These are phyloP conservation scores for Ligdia adustata DNA, from an alignment of 2,888 invertebrate species.

Conservation along the genomic window DNA sequence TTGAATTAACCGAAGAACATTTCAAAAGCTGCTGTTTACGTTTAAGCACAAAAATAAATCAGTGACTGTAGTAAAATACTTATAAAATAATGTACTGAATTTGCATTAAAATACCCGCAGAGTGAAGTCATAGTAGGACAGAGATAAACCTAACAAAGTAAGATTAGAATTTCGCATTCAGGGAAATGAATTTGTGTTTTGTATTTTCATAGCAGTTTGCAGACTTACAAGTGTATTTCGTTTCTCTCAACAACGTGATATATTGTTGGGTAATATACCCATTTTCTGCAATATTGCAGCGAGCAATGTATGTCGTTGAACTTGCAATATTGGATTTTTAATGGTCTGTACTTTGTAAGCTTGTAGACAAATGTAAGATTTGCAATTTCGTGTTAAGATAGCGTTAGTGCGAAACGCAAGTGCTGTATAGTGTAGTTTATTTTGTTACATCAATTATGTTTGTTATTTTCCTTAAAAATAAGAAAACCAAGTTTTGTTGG, in stretches of 20 bases:
- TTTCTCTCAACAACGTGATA: slow-evolving; percentile 28
- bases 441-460: too few species aligned
- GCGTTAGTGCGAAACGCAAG: slow-evolving; percentile 22
- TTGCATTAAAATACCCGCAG: slow-evolving; percentile 1
- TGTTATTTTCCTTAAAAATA: too few species aligned
- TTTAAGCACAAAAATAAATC: not conserved
- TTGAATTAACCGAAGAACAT: not conserved
- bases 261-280: slow-evolving; percentile 33
- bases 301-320: slow-evolving; percentile 35
- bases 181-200: slow-evolving; percentile 4
- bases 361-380: slow-evolving; percentile 23
- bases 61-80: not conserved
- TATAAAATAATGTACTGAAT: not conserved
- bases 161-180: slow-evolving; percentile 1
- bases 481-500: too few species aligned
- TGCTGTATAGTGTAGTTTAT: slow-evolving; percentile 14
- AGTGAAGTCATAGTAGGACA: not conserved
- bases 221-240: slow-evolving; percentile 16
- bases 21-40: not conserved
- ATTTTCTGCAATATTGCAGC: slow-evolving; percentile 29
- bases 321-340: slow-evolving; percentile 32
- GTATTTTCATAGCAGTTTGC: slow-evolving; percentile 2
- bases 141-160: not conserved
- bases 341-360: slow-evolving; percentile 22
- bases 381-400: slow-evolving; percentile 23